A percentile compares a stretch with the other conserved stretches of the same genome.
Evolutionary conservation across 2,797 vertebrate species (phyloP).

Genomic region (Leuciscus waleckii): DNA sequence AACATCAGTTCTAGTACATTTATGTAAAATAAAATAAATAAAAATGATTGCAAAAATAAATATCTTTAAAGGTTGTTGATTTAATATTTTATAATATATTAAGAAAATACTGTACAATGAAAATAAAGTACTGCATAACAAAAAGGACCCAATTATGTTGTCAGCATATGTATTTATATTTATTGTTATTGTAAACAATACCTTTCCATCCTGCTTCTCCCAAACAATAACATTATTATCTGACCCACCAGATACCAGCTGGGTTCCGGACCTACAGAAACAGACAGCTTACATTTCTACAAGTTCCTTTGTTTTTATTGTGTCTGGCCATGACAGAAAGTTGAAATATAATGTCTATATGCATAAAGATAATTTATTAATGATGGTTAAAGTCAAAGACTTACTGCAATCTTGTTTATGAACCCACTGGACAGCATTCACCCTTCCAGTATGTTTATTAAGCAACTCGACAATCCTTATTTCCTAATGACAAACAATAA

Average conservation of each 20-base stretch:
- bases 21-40: neutral
- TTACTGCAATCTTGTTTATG: slow-evolving; percentile 83
- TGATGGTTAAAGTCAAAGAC: slow-evolving; percentile 61
- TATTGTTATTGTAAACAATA: slow-evolving; percentile 59
- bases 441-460: slow-evolving; percentile 87
- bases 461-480: slow-evolving; percentile 75
- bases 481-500: slow-evolving; percentile 71
- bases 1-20: neutral
- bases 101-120: neutral
- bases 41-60: neutral
- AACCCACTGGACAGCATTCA: slow-evolving; percentile 90
- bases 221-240: slow-evolving; percentile 90
- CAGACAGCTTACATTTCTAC: slow-evolving; percentile 21
- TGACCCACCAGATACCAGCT: slow-evolving; percentile 90
- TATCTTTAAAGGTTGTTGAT: neutral
- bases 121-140: neutral
- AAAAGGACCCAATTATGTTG: neutral
- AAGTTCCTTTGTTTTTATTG: neutral
- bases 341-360: neutral
- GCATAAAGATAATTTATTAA: neutral
- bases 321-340: neutral
- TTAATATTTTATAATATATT: neutral
- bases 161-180: neutral
- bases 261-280: slow-evolving; percentile 79
- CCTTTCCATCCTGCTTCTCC: slow-evolving; percentile 83